These are phyloP conservation scores for Oligia strigilis DNA, from an alignment of 2,888 invertebrate species.

Conservation along the genomic window DNA sequence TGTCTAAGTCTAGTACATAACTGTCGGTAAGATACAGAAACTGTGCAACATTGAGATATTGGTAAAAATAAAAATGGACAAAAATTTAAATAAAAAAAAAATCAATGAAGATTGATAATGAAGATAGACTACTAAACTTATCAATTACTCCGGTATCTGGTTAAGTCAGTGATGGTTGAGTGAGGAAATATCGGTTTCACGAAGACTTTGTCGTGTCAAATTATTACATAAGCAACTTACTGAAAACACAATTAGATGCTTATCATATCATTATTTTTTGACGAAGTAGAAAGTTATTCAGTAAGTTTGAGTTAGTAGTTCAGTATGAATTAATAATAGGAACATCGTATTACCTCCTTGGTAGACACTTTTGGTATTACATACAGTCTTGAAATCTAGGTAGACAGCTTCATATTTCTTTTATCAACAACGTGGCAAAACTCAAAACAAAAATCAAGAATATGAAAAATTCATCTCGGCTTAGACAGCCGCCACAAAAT, in stretches of 20 bases:
- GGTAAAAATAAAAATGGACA: neutral
- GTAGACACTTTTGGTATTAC: neutral
- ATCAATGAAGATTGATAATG: neutral
- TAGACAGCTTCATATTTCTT: neutral
- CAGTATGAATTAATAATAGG: neutral
- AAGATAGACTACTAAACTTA: neutral
- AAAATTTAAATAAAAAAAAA: neutral
- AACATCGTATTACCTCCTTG: neutral
- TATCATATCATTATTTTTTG: neutral
- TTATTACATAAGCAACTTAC: neutral
- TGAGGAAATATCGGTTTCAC: neutral
- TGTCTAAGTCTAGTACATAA: neutral
- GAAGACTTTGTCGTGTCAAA: neutral
- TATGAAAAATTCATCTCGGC: slow-evolving; percentile 55
- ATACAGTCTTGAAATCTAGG: neutral
- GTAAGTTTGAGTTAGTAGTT: neutral
- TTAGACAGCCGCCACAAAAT: slow-evolving; percentile 36
- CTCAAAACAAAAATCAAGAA: slow-evolving; percentile 31
- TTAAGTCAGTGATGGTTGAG: neutral
- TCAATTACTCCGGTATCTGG: neutral
- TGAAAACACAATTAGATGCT: neutral
- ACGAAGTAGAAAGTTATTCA: neutral
- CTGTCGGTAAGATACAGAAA: neutral
- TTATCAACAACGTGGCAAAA: slow-evolving; percentile 8
- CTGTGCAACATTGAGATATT: too few species aligned